Percentiles rank a stretch among this genome's conserved stretches.
Conservation (phyloP, 1,140 invertebrate genomes). For the Magallana ariakensis region DNA sequence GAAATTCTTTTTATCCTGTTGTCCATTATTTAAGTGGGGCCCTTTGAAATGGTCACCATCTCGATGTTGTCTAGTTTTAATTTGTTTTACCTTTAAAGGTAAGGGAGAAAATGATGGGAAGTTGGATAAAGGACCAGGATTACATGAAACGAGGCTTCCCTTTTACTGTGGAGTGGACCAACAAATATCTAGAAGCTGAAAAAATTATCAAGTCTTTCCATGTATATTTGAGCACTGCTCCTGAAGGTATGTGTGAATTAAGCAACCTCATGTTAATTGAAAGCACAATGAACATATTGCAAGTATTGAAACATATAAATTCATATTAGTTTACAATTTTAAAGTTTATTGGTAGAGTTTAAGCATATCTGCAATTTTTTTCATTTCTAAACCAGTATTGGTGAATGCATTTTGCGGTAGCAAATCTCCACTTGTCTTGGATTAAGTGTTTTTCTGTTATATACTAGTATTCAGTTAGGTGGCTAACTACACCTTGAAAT, state of each 20-base stretch:
- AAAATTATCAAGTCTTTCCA: conserved; percentile 28
- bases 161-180: conserved; percentile 45
- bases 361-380: no score
- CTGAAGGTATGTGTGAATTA: conserved; percentile 40
- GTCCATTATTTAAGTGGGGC: no score
- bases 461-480: no score
- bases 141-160: conserved; percentile 43
- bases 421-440: no score
- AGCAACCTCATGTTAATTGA: background rate
- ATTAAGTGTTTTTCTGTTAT: no score
- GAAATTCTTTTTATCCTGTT: no score
- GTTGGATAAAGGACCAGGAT: conserved; percentile 47
- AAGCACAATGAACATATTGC: background rate
- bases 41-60: no score
- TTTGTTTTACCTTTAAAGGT: conserved; percentile 5
- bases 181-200: conserved; percentile 39
- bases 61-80: no score
- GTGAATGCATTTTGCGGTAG: no score
- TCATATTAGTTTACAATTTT: background rate
- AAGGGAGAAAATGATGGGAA: conserved; percentile 11
- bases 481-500: no score
- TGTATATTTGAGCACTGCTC: conserved; percentile 50
- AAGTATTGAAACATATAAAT: background rate
- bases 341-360: no score
- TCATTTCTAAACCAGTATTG: no score